Percentiles rank a stretch among this genome's conserved stretches.
These are phyloP conservation scores for Alosa sapidissima DNA, from an alignment of 2,797 vertebrate genomes.

Conservation along the genomic window DNA sequence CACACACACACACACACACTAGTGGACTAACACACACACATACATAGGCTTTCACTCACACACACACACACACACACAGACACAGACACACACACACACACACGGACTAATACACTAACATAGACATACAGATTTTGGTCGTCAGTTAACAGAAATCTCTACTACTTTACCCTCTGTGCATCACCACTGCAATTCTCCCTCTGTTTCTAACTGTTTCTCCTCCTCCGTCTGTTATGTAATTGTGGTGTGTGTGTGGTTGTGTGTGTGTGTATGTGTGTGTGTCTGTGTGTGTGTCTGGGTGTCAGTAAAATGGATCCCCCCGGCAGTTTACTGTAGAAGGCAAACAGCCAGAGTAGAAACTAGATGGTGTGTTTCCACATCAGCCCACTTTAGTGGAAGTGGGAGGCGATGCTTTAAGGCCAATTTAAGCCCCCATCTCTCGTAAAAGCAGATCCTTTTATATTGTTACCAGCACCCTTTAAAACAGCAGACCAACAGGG, in stretches of 20 bases:
- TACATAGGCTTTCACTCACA: background rate
- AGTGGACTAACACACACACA: too few species aligned
- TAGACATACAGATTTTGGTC: too few species aligned
- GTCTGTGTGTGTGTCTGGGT: background rate
- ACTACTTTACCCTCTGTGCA: too few species aligned
- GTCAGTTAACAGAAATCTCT: background rate
- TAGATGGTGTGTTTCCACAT: background rate
- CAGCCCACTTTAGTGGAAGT: background rate
- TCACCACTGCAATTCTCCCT: too few species aligned
- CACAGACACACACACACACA: conserved; percentile 29
- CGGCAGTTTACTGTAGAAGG: background rate
- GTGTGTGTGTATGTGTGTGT: background rate
- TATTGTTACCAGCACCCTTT: conserved; percentile 66
- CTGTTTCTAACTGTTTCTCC: too few species aligned
- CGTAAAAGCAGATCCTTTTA: conserved; percentile 59
- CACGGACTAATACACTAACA: background rate
- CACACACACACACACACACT: too few species aligned
- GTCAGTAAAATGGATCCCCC: background rate
- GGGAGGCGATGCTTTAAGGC: conserved; percentile 47
- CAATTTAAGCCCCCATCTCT: conserved; percentile 60
- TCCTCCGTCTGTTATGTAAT: background rate
- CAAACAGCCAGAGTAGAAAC: background rate
- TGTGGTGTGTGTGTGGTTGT: background rate
- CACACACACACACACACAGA: background rate
- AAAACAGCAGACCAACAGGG: conserved; percentile 44